Evolutionary conservation across 2,797 vertebrate genomes (phyloP), one percentile per base, ranked within the genome.

Genomic region (Pteronotus mesoamericanus): DNA sequence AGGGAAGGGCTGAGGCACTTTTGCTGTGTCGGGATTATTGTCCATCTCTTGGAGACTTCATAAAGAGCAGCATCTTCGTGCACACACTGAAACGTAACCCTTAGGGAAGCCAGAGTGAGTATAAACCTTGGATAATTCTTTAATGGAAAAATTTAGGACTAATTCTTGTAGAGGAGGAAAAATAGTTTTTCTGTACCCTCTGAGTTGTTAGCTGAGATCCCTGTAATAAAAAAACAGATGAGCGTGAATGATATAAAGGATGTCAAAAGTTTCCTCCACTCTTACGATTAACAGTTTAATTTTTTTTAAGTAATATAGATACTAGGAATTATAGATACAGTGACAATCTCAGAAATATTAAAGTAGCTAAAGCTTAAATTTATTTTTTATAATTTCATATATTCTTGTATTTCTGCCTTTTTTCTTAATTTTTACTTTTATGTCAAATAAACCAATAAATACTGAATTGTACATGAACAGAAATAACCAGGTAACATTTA

Each of bases 401-500:
- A 26, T 37, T 32, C 37, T 29, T 97, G 12, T 83, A 86, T 87
- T 84, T 74, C 32, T 90, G 15, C 55, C n/a, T n/a, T 90, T 87
- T 79, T 87, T 83, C 55, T 75, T 75, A 61, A 91, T 51, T 84
- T 87, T 86, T 77, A 74, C 42, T 80, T 74, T 46, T 59, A 22
- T 89, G 66, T 86, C 71, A 82, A 22, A 66, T 91, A 91, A 92
- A 64, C 39, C 53, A 74, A 26, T 39, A 69, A 64, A n/a, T 72
- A 93, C 2, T 22, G 74, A 86, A 34, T 59, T 26, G 0, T 59
- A 46, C 64, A 64, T 2, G 19, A 89, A 46, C 55, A n/a, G 80
- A 79, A 91, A 75, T 97, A 94, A 97, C 88, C 32, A 42, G 39
- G 39, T 82, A 48, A 72, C 32, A 97, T 96, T 88, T 95, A 51